phyloP scores from a whole-genome alignment of 2,113 vertebrate genomes.

The Lathamus discolor region DNA sequence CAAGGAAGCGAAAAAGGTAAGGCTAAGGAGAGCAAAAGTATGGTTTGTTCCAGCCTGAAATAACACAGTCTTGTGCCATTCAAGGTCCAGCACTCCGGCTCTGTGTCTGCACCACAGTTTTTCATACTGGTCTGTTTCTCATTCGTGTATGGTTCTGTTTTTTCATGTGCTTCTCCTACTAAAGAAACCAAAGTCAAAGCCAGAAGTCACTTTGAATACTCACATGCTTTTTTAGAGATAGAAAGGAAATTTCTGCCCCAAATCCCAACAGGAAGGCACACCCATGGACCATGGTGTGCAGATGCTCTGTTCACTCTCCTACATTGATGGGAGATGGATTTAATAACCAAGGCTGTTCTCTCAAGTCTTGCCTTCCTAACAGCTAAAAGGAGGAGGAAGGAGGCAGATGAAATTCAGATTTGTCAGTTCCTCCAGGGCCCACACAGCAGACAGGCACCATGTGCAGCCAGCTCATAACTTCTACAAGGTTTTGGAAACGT shows the following conservation, averaged over 20 bases:
- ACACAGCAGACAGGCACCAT: background rate
- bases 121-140: background rate
- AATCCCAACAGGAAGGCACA: background rate
- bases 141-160: background rate
- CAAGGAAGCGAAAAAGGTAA: background rate
- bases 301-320: background rate
- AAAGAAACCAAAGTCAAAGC: background rate
- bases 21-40: background rate
- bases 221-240: background rate
- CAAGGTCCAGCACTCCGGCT: background rate
- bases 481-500: background rate
- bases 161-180: background rate
- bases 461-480: background rate
- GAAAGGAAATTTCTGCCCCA: background rate
- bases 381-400: background rate
- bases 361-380: background rate
- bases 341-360: background rate
- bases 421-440: background rate
- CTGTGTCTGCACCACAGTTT: background rate
- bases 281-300: background rate
- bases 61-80: background rate
- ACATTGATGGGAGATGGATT: background rate
- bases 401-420: background rate
- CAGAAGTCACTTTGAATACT: background rate
- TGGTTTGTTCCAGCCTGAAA: background rate